Evolutionary conservation across 2,888 invertebrate genomes (phyloP), one percentile per base, ranked within the genome.

Genomic region (Spodoptera picta): DNA sequence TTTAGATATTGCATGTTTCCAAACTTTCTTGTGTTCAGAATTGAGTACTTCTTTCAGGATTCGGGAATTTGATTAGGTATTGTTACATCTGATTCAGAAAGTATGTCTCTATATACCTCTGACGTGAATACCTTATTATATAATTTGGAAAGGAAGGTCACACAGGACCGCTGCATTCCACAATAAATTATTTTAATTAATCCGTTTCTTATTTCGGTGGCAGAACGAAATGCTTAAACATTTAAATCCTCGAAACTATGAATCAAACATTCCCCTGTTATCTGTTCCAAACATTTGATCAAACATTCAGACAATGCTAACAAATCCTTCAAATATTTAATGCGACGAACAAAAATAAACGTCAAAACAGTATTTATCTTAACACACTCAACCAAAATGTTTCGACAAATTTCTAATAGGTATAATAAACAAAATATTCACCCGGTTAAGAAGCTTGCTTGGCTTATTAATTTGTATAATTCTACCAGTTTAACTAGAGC

Each of bases 401-500:
- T 91, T 88, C 88, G 88, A 92, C 93, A 94, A 94, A 93, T 91
- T 90, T 92, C 92, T 93, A 94, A 94, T 93, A 91, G 88, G 90
- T 90, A 93, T 91, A 90, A 92, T 92, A 93, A 93, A 93, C 92
- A 93, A 89, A 89, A 88, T 91, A 91, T 92, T 91, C 92, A 91
- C 91, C 91, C 87, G 92, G 90, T 92, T 92, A 94, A 94, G 94
- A 89, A 94, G 94, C 94, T 91, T 90, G 92, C 90, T 92, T 91
- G 87, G 86, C 83, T 90, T 93, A 92, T 92, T 91, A 92, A 93
- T 92, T 92, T 92, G 90, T 90, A 82, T 82, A 80, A 85, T 76
- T 73, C 76, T 66, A 74, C 91, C 85, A 86, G 31, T 53, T 24
- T 83, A 79, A 51, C 9, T 49, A 60, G 84, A 85, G 2, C 85